Evolutionary conservation across 2,797 vertebrate species (phyloP).

Genomic region (Anabacerthia variegaticeps): DNA sequence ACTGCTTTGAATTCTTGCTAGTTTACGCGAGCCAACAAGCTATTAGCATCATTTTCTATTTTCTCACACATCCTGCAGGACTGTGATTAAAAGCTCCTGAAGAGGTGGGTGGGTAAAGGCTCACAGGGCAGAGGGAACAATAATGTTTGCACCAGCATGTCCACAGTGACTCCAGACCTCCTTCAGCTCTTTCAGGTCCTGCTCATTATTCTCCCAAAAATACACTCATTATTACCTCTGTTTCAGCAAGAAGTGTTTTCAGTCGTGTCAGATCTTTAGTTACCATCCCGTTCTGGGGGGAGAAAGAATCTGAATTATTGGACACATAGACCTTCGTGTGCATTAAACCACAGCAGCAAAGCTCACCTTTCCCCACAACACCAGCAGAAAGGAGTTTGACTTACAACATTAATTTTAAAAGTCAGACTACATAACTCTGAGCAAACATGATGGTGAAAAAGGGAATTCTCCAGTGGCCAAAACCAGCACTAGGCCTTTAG

Average conservation of each 20-base stretch:
- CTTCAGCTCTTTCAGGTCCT: not conserved
- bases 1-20: not conserved
- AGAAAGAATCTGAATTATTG: conserved; percentile 11
- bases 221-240: conserved; percentile 84
- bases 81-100: not conserved
- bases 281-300: conserved; percentile 92
- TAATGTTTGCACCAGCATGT: not conserved
- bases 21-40: not conserved
- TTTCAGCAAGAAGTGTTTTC: conserved; percentile 95
- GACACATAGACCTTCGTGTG: not conserved
- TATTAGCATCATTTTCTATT: not conserved
- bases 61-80: not conserved
- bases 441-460: not conserved
- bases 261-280: conserved; percentile 95
- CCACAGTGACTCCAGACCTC: not conserved
- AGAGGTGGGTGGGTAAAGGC: not conserved
- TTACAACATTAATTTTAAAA: not conserved
- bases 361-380: not conserved
- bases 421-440: not conserved
- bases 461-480: not conserved
- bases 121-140: not conserved
- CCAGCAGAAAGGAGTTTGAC: not conserved
- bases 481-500: not conserved
- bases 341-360: not conserved
- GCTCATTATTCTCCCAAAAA: not conserved